Conservation (phyloP, 2,888 invertebrate genomes). For the Pedicia rivosa region DNA sequence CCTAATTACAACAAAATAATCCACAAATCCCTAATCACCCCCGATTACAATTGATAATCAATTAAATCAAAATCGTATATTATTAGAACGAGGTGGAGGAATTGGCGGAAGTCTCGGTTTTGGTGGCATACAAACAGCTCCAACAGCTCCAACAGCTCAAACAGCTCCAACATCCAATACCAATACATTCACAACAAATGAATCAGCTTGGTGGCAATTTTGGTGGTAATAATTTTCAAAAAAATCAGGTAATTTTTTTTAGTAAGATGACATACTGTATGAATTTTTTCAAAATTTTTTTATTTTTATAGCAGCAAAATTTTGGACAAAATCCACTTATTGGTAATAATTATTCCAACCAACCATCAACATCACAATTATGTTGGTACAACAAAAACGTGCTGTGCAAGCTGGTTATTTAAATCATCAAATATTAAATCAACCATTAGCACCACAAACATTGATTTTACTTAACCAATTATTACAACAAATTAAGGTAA, state of each 20-base stretch:
- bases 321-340: conserved; percentile 3
- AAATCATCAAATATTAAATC: conserved; percentile 87
- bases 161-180: conserved; percentile 34
- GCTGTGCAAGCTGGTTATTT: conserved; percentile 86
- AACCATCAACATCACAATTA: conserved; percentile 71
- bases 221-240: conserved; percentile 17
- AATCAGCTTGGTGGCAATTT: conserved; percentile 16
- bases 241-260: conserved; percentile 8
- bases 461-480: conserved; percentile 82
- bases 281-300: no score
- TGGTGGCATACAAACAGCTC: neutral
- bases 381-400: conserved; percentile 60
- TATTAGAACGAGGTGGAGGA: conserved; percentile 17
- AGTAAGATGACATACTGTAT: conserved; percentile 19
- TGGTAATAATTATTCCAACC: conserved; percentile 20
- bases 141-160: conserved; percentile 20
- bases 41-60: conserved; percentile 3
- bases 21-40: conserved; percentile 4
- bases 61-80: neutral
- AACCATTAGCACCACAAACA: conserved; percentile 86
- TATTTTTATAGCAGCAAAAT: conserved; percentile 23
- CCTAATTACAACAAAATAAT: conserved; percentile 2
- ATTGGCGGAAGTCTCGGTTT: neutral
- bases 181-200: conserved; percentile 16
- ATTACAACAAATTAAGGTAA: conserved; percentile 68